Percentiles rank a stretch among this genome's conserved stretches.
phyloP scores from a whole-genome alignment of 2,888 invertebrate genomes.

The Aspidiotus rigidus region DNA sequence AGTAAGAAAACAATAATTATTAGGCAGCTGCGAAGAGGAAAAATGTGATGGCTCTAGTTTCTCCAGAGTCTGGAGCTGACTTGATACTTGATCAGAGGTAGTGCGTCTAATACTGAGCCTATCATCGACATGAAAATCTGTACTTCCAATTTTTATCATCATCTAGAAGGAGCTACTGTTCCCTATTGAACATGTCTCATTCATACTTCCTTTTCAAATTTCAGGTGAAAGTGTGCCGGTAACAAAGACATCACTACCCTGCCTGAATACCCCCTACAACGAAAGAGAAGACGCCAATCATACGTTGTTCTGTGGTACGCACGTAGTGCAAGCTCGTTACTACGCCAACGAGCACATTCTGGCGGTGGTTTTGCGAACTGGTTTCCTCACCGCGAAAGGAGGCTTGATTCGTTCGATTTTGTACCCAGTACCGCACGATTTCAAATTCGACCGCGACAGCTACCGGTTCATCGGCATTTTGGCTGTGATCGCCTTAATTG shows the following conservation, averaged over 20 bases:
- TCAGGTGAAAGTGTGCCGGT: conserved; percentile 87
- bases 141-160: not conserved
- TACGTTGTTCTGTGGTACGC: conserved; percentile 82
- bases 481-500: conserved; percentile 46
- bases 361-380: conserved; percentile 42
- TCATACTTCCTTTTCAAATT: too few relatives aligned
- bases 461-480: conserved; percentile 48
- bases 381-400: conserved; percentile 68
- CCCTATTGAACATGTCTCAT: too few relatives aligned
- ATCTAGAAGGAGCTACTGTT: too few relatives aligned
- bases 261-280: conserved; percentile 53
- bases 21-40: too few relatives aligned
- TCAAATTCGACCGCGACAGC: conserved; percentile 69
- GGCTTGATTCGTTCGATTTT: conserved; percentile 67
- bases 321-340: conserved; percentile 77
- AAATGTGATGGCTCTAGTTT: too few relatives aligned
- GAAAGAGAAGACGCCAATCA: conserved; percentile 69
- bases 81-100: too few relatives aligned
- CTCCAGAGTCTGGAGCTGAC: too few relatives aligned
- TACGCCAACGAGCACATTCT: conserved; percentile 58
- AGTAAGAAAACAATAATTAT: too few relatives aligned
- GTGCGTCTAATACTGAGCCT: not conserved
- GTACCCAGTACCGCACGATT: conserved; percentile 65
- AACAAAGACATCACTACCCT: conserved; percentile 68
- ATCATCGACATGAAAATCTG: not conserved